Base-by-base conservation (phyloP, 2,888 invertebrate species). In the Graphium colonna region DNA sequence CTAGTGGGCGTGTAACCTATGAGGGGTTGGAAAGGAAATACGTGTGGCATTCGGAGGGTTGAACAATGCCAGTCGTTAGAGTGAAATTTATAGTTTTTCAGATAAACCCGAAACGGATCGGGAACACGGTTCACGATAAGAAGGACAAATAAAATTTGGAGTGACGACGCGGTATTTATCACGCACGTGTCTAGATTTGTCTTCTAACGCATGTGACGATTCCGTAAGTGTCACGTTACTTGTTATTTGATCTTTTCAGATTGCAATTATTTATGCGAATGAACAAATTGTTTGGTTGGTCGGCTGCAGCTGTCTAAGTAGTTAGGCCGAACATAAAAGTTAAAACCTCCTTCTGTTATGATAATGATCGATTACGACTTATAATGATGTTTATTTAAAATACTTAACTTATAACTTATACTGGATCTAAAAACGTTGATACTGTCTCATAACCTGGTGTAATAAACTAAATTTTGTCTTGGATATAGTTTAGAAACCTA, bases 71-170 rank as follows among this genome's bases (percentile, higher is more conserved):
- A 75, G 71, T 72, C 75, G 77, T 79, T 79, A 73, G 69, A 67
- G 68, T 63, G 62, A 66, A 79, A 86, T 86, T 86, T 86, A 86
- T 86, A 73, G 82, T 78, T 79, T 81, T 54, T 83, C 77, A 84
- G 82, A 84, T 85, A 85, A 82, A 78, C 74, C 76, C 64, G 69
- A n/a, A 73, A 73, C 69, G 69, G 74, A 70, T 21, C 75, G 80
- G 79, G 78, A 81, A 73, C 68, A 73, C 67, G 68, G 57, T 55
- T 52, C 51, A 47, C 60, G 61, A 50, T 54, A 54, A 49, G 31
- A 18, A 15, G 33, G 15, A 42, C 16, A 41, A 42, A 48, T 43
- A 39, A 43, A 41, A 47, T 17, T 39, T 36, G 31, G 44, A 51
- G 44, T 40, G 45, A 40, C 18, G 45, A 26, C 28, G 26, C 8